These are phyloP conservation scores for Sarcophaga bullata DNA, from an alignment of 1,140 invertebrate genomes.

Conservation along the genomic window DNA sequence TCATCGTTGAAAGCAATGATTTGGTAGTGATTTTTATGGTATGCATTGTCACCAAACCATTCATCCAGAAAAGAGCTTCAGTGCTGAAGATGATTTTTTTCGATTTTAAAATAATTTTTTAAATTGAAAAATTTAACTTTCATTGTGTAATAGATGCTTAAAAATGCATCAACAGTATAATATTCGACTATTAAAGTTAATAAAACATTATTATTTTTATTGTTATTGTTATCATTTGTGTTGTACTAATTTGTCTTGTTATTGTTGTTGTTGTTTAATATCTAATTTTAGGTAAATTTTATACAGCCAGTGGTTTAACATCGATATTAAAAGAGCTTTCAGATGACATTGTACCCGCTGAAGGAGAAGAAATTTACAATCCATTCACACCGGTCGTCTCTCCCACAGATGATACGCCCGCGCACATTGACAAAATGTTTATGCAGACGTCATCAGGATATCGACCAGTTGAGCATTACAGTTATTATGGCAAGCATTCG, in stretches of 20 bases:
- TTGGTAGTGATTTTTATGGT: no score
- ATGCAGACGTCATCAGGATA: conserved; percentile 65
- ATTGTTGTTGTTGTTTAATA: not conserved
- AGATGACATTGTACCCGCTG: conserved; percentile 62
- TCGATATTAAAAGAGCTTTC: conserved; percentile 64
- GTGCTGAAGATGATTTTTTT: no score
- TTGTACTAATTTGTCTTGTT: not conserved
- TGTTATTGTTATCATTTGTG: not conserved
- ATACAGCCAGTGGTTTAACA: conserved; percentile 62
- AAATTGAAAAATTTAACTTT: no score
- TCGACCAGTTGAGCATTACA: conserved; percentile 61
- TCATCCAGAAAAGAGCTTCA: no score
- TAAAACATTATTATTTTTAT: not conserved
- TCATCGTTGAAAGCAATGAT: no score
- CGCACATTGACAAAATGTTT: conserved; percentile 66
- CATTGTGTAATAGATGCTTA: not conserved
- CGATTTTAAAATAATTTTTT: no score
- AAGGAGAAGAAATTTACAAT: conserved; percentile 65
- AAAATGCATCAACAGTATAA: not conserved
- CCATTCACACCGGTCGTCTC: conserved; percentile 66
- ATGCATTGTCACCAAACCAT: no score
- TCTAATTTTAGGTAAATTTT: conserved; percentile 56
- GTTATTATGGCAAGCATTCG: conserved; percentile 62
- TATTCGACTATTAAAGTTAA: not conserved
- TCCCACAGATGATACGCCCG: conserved; percentile 63